Base-by-base conservation (phyloP, 2,888 invertebrate species). In the Parnassius smintheus region DNA sequence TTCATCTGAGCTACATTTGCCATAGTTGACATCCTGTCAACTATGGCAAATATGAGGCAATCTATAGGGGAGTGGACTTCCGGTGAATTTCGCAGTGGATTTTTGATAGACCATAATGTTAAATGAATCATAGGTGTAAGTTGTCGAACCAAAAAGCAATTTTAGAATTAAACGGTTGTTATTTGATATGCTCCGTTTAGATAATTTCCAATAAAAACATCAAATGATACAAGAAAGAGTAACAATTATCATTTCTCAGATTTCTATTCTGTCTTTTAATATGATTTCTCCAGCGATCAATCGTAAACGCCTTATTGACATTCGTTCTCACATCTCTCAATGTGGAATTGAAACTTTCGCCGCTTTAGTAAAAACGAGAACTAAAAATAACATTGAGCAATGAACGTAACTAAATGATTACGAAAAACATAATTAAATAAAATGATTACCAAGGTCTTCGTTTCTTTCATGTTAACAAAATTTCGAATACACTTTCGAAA, bases 201-300 rank as follows among this genome's bases (percentile, higher is more conserved):
- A 46, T 46, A 46, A 46, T 46, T 12, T 10, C 46, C 7, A 8
- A 48, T 48, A 48, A 57, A 25, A 57, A 54, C n/a, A 53, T 42
- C 18, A 48, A 48, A 57, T 9, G 22, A 13, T 8, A 54, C 18
- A 62, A 58, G 22, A 51, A 62, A 44, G 22, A 49, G 49, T 53
- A 52, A 58, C 56, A 55, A 58, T 54, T 55, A 62, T 62, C 13
- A 49, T 62, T 50, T 55, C 58, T 54, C 58, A 50, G 58, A 59
- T 62, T 55, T 62, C 62, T 58, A 53, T 58, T 25, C 9, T 54
- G 44, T 55, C 50, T 56, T 25, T 56, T 49, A 13, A 46, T 46
- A 44, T 25, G 22, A 62, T 57, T 41, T 46, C 44, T 46, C 49
- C 56, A 59, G 46, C 48, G 59, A 52, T 59, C 13, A 8, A 25